Conservation (phyloP, 2,888 invertebrate genomes). For the Drosophila pseudotakahashii region DNA sequence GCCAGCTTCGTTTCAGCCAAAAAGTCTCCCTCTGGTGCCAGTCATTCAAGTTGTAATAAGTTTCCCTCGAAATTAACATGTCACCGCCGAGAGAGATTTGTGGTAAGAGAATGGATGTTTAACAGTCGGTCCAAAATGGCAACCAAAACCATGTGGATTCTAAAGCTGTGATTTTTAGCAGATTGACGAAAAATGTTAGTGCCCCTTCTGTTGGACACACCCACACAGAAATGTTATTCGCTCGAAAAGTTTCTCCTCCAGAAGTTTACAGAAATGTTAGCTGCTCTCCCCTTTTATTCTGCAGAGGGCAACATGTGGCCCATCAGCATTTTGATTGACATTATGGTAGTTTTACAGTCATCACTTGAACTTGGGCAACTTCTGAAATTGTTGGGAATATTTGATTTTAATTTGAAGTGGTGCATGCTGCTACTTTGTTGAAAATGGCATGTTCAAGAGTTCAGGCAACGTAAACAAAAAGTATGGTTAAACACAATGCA, state of each 20-base stretch:
- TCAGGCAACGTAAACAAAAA: neutral
- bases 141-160: constrained; percentile 7
- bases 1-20: constrained; percentile 13
- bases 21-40: neutral
- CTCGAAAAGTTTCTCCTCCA: constrained; percentile 19
- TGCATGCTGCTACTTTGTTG: neutral
- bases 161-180: neutral
- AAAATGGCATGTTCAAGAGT: neutral
- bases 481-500: neutral
- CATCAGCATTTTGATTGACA: constrained; percentile 40
- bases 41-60: constrained; percentile 58
- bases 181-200: neutral
- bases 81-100: constrained; percentile 72
- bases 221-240: neutral
- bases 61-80: constrained; percentile 73
- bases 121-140: constrained; percentile 12
- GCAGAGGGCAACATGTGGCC: constrained; percentile 47
- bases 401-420: constrained; percentile 23
- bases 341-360: constrained; percentile 27
- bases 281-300: neutral
- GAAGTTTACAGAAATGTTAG: constrained; percentile 2
- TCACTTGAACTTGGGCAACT: constrained; percentile 27
- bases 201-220: constrained; percentile 13
- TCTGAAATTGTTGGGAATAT: constrained; percentile 6
- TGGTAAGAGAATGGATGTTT: constrained; percentile 34